Conservation (phyloP, 2,888 invertebrate genomes). For the Lasioglossum morio region DNA sequence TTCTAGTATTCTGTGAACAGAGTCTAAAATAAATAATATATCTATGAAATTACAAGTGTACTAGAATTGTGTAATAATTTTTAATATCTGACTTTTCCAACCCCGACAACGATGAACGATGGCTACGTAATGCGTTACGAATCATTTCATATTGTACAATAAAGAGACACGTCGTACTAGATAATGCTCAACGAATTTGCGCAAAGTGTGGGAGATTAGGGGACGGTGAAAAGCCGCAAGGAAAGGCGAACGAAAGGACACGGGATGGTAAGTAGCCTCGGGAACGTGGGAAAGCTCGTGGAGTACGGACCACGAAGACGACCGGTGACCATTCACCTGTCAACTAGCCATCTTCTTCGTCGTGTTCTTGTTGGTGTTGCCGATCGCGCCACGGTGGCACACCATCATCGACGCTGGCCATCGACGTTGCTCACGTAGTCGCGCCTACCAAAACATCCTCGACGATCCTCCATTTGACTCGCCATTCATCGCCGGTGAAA, state of each 20-base stretch:
- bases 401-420: constrained; percentile 58
- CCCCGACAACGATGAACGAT: neutral
- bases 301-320: constrained; percentile 65
- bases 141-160: neutral
- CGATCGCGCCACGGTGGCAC: constrained; percentile 64
- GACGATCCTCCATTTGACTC: constrained; percentile 83
- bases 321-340: constrained; percentile 82
- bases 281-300: constrained; percentile 72
- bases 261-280: constrained; percentile 53
- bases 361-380: constrained; percentile 41
- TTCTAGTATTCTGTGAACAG: no score
- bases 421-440: constrained; percentile 72
- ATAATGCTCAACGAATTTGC: constrained; percentile 33
- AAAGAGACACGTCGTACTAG: neutral
- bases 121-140: neutral
- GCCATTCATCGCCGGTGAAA: constrained; percentile 81
- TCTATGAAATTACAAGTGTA: no score
- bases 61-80: neutral
- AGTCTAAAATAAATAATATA: no score
- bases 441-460: constrained; percentile 83
- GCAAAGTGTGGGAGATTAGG: constrained; percentile 33
- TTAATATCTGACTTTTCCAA: neutral
- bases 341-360: constrained; percentile 75
- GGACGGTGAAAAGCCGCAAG: constrained; percentile 42
- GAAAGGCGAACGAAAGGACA: constrained; percentile 48